Base-by-base conservation (phyloP, 2,797 vertebrate species). In the Tiaroga cobitis region DNA sequence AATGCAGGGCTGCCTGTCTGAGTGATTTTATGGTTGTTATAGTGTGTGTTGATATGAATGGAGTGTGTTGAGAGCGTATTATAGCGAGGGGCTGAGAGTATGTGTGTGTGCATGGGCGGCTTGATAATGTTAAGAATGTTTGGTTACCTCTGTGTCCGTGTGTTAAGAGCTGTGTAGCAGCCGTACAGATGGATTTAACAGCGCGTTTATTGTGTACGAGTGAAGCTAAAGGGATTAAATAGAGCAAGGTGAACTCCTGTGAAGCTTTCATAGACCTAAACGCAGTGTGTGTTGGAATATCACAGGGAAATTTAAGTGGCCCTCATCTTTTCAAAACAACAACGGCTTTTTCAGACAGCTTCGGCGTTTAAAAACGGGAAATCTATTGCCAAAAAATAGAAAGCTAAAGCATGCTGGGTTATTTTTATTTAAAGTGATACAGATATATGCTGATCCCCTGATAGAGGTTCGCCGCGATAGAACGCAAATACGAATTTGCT, bases 1-100 rank as follows among this genome's bases (percentile, higher is more conserved):
- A 73, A 77, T 46, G 76, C 70, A 68, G 69, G 83, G 37, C 75
- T 79, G 63, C 63, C 75, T 83, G 86, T 84, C 86, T 67, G 77
- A 77, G 83, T 87, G 86, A 87, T 87, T 81, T 87, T 84, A 84
- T 81, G 86, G 70, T 84, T 84, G 82, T 69, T 87, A 80, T 69
- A 75, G 76, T 80, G 76, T 74, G 86, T 84, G 43, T 80, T 80
- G 54, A 85, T 80, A 80, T 85, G 83, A 80, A 85, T 85, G 69
- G 54, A 80, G 26, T 51, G 68, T 34, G 54, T 80, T 72, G 54
- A 80, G 68, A 73, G 69, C 19, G 16, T 80, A 69, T 82, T 76
- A 59, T 79, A 79, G 69, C 5, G 11, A 73, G 34, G 46, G 75
- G 29, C 80, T 79, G 65, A 56, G 54, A 70, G 68, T 82, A 34